Base-by-base conservation (phyloP, 2,888 invertebrate genomes). In the Acanthosepion esculentum region DNA sequence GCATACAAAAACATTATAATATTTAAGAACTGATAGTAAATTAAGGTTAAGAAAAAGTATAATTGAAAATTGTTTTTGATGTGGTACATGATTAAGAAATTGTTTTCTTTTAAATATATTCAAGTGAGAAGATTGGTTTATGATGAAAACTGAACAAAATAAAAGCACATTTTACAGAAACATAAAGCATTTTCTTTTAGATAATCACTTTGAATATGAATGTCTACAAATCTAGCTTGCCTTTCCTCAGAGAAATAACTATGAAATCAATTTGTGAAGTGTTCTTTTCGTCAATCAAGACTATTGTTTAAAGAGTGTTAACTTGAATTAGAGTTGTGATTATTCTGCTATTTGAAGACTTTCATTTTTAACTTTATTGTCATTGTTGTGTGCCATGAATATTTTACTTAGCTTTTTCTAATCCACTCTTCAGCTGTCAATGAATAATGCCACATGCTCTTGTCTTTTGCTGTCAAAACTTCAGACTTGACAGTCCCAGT, bases 271-370 rank as follows among this genome's bases (percentile, higher is more conserved):
- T 78, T 78, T 78, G 78, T 78, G n/a, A 78, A 78, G 15, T n/a
- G n/a, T n/a, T 29, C 8, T 78, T 78, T 78, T n/a, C 15, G 29
- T 78, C 78, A 78, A 29, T 10, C 15, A n/a, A 78, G 78, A 78
- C 78, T 78, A 78, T 78, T 78, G n/a, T 78, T 78, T 78, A 78
- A 78, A 78, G n/a, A 78, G 78, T n/a, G 15, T 78, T n/a, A 78
- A 12, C 78, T 78, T 15, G 78, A n/a, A 78, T 78, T 78, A 59
- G 20, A 59, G 23, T 59, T 59, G 6, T 78, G 29, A 78, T 78
- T 78, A 15, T 78, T 78, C n/a, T 78, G 78, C 12, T 29, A 29
- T 78, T 78, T n/a, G n/a, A 6, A 78, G 29, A 78, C n/a, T 78
- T 78, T 29, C 15, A 10, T 29, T 78, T 78, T 78, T 78, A n/a